Evolutionary conservation across 2,888 invertebrate species (phyloP).

Genomic region (Aquatica leii): DNA sequence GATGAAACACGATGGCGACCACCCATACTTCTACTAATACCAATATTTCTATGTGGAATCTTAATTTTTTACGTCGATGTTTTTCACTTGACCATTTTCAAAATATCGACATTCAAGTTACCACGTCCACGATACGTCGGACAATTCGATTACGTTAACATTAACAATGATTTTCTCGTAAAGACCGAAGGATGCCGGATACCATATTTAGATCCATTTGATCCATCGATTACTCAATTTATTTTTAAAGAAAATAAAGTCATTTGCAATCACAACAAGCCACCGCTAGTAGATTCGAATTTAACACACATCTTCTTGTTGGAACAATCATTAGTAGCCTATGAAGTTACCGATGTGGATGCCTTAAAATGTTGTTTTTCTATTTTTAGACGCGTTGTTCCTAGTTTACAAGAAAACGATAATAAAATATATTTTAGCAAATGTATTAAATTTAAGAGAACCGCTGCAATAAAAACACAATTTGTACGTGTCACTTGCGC

Average conservation of each 20-base stretch:
- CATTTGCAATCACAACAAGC: slow-evolving; percentile 62
- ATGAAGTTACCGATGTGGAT: slow-evolving; percentile 61
- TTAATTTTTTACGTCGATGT: slow-evolving; percentile 52
- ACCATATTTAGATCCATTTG: slow-evolving; percentile 70
- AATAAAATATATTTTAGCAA: slow-evolving; percentile 62
- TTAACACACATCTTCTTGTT: slow-evolving; percentile 68
- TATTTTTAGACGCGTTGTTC: slow-evolving; percentile 65
- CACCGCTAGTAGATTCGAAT: slow-evolving; percentile 67
- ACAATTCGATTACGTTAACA: neutral
- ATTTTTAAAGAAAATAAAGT: slow-evolving; percentile 63
- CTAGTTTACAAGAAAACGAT: slow-evolving; percentile 62
- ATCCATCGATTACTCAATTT: slow-evolving; percentile 65
- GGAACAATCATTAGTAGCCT: slow-evolving; percentile 60
- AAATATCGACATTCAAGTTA: slow-evolving; percentile 10
- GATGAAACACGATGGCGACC: slow-evolving; percentile 44
- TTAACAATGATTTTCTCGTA: slow-evolving; percentile 53
- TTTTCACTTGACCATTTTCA: slow-evolving; percentile 44
- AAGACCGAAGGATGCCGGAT: slow-evolving; percentile 74
- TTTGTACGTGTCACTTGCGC: slow-evolving; percentile 75
- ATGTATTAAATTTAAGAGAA: slow-evolving; percentile 63
- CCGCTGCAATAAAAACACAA: slow-evolving; percentile 65
- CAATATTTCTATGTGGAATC: slow-evolving; percentile 45
- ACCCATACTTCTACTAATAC: slow-evolving; percentile 48
- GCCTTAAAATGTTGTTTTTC: slow-evolving; percentile 70
- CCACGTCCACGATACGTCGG: slow-evolving; percentile 21